A percentile compares a stretch with the other conserved stretches of the same genome.
These are phyloP conservation scores for Trichonephila inaurata DNA, from an alignment of 1,140 invertebrate genomes.

Conservation along the genomic window DNA sequence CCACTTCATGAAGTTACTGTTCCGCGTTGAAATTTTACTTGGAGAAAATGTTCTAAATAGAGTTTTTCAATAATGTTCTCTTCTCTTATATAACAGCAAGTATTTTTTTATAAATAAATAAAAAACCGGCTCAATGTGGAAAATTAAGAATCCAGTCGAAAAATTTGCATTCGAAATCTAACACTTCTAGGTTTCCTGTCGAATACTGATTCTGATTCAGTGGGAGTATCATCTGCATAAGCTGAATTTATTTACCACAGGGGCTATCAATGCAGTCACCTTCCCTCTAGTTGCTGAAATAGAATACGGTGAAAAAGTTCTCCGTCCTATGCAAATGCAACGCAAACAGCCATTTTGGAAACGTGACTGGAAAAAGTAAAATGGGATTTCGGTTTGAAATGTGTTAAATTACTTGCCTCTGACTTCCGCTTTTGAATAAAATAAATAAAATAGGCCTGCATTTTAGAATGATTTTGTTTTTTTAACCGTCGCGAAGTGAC, in stretches of 20 bases:
- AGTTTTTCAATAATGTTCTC: no score
- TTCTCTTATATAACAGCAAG: no score
- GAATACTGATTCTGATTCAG: slow-evolving; percentile 21
- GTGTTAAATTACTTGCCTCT: slow-evolving; percentile 15
- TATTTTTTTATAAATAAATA: no score
- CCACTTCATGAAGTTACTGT: no score
- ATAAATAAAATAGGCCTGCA: background rate
- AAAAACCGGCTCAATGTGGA: background rate
- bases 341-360: slow-evolving; percentile 30
- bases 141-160: background rate
- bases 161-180: slow-evolving; percentile 2
- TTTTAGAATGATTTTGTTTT: background rate
- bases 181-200: background rate
- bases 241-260: slow-evolving; percentile 23
- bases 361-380: slow-evolving; percentile 20
- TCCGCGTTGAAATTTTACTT: no score
- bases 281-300: background rate
- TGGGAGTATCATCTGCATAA: slow-evolving; percentile 16
- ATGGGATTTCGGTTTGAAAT: background rate
- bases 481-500: background rate
- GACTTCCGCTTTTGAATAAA: background rate
- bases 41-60: no score
- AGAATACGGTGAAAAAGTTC: slow-evolving; percentile 4
- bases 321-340: background rate
- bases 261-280: background rate